Base-by-base conservation (phyloP, 2,888 invertebrate species). In the Pheosia gnoma region DNA sequence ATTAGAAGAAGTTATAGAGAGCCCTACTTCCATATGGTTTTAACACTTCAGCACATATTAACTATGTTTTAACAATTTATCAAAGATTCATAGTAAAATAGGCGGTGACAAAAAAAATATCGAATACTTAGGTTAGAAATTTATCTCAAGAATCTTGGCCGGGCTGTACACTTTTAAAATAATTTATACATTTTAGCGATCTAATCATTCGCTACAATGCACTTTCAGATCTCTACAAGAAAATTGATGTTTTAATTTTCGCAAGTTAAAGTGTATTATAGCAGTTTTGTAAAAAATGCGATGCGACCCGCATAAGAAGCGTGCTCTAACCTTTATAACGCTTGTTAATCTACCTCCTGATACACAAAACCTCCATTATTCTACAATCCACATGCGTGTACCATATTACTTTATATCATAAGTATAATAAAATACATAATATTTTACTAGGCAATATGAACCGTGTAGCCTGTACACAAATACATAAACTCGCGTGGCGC, bases 371-470 rank as follows among this genome's bases (percentile, higher is more conserved):
- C 11, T 4, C 7, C 52, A 36, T 36, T 7, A 52, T 8, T 10
- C 3, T 37, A 52, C 6, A 8, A 52, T 9, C 10, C 38, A 38
- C n/a, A 38, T 37, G n/a, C 38, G 54, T 37, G 25, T 41, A 41
- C 41, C 41, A 8, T 63, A 59, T 67, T 68, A 65, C 65, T 61
- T 60, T 59, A 63, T 66, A 54, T 56, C 43, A 64, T 58, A 67
- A 65, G 67, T 66, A 65, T 65, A 68, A 57, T 72, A 66, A 68
- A 67, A 72, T 62, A 67, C 60, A 74, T 57, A 25, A 59, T 71
- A 75, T 68, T 75, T 75, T 71, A 70, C 70, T 73, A 57, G 59
- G 67, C 63, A 65, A 57, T 75, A 64, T 63, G 71, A 66, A 65
- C 57, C 60, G 68, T 66, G 73, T 68, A 25, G 61, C 63, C 62